phyloP scores from a whole-genome alignment of 2,888 invertebrate genomes.

The Linyphia triangularis region DNA sequence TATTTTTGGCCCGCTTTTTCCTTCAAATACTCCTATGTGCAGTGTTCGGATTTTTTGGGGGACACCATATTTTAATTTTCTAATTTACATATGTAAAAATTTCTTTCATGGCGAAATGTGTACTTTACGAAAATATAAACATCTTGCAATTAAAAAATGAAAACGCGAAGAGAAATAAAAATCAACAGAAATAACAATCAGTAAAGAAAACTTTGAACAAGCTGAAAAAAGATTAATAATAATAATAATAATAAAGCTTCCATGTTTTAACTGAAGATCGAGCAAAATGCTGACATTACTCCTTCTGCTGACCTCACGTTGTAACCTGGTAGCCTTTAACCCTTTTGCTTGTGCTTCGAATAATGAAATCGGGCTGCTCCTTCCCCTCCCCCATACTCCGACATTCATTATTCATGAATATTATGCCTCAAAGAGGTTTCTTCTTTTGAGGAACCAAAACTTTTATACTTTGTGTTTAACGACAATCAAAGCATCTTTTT shows the following conservation, averaged over 20 bases:
- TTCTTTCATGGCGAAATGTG: too few relatives aligned
- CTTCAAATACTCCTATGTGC: too few relatives aligned
- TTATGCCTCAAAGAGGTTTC: conserved; percentile 68
- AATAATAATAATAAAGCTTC: conserved; percentile 62
- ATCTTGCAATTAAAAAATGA: too few relatives aligned
- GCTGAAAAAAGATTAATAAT: conserved; percentile 55
- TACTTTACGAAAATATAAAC: too few relatives aligned
- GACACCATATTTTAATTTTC: too few relatives aligned
- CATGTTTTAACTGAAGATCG: conserved; percentile 68
- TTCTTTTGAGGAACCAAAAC: conserved; percentile 47
- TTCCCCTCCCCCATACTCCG: conserved; percentile 11
- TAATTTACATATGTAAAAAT: too few relatives aligned
- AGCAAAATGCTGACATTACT: conserved; percentile 72
- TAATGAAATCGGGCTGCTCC: conserved; percentile 68
- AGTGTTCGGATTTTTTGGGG: too few relatives aligned
- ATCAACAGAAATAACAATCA: conserved; percentile 24
- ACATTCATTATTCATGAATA: conserved; percentile 74
- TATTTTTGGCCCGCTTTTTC: too few relatives aligned
- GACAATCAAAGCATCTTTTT: conserved; percentile 41
- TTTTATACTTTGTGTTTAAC: conserved; percentile 4
- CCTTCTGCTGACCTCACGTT: conserved; percentile 67
- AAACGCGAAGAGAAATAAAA: too few relatives aligned
- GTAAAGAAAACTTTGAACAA: conserved; percentile 14
- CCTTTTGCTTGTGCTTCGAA: conserved; percentile 67
- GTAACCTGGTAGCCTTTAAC: conserved; percentile 73